Evolutionary conservation across 2,888 invertebrate genomes (phyloP).

Genomic region (Zygothrica quintamaculata): DNA sequence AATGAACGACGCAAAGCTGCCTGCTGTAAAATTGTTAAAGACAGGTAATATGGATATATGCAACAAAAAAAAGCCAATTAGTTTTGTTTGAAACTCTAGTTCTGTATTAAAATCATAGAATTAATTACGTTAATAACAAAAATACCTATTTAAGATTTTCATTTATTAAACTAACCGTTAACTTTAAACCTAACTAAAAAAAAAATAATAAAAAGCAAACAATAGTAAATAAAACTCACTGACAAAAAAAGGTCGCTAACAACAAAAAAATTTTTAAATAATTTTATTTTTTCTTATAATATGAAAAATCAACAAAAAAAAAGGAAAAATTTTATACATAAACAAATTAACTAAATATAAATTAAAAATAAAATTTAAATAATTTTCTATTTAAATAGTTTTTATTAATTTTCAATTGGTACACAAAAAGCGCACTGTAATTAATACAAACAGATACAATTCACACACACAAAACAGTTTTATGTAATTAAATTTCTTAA

Average conservation of each 20-base stretch:
- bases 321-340: conserved; percentile 1
- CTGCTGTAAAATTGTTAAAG: conserved; percentile 26
- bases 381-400: conserved; percentile 6
- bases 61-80: conserved; percentile 51
- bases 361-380: neutral
- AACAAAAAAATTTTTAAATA: conserved; percentile 7
- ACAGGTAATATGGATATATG: conserved; percentile 62
- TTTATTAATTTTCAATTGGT: conserved; percentile 40
- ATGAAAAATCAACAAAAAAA: neutral
- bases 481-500: conserved; percentile 5
- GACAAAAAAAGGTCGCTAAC: neutral
- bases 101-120: conserved; percentile 29
- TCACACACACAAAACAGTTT: conserved; percentile 9
- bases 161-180: conserved; percentile 26
- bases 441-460: neutral
- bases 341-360: conserved; percentile 3
- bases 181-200: conserved; percentile 6
- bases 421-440: conserved; percentile 16
- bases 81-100: conserved; percentile 30
- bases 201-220: conserved; percentile 2
- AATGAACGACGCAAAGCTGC: conserved; percentile 31
- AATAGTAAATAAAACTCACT: neutral
- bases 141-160: conserved; percentile 36
- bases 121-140: conserved; percentile 30
- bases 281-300: conserved; percentile 25